Conservation (phyloP, 2,888 invertebrate genomes). For the Parnassius orleans region DNA sequence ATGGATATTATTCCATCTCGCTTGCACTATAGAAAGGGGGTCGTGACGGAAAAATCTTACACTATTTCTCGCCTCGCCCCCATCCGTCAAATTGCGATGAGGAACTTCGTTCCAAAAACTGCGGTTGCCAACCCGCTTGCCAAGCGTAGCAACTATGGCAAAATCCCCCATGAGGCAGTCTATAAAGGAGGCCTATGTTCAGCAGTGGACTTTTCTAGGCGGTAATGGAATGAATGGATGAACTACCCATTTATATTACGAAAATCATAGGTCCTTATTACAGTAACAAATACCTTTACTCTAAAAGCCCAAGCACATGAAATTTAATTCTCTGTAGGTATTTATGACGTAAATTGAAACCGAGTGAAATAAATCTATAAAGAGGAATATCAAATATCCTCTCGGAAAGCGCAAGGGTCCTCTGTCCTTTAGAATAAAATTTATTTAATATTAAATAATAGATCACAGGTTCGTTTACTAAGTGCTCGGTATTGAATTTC, state of each 20-base stretch:
- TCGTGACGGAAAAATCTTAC: no score
- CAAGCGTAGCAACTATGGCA: no score
- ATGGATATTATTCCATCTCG: no score
- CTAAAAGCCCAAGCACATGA: slow-evolving; percentile 30
- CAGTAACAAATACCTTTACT: slow-evolving; percentile 1
- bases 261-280: background rate
- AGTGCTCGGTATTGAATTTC: slow-evolving; percentile 15
- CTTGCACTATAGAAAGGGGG: no score
- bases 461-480: slow-evolving; percentile 20
- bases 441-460: slow-evolving; percentile 16
- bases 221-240: background rate
- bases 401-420: slow-evolving; percentile 23
- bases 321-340: slow-evolving; percentile 45
- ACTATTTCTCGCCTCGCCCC: no score
- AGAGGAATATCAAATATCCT: slow-evolving; percentile 59
- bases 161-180: no score
- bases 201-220: no score
- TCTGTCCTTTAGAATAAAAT: slow-evolving; percentile 26
- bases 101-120: no score
- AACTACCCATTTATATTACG: background rate
- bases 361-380: slow-evolving; percentile 60
- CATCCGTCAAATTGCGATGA: no score
- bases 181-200: no score
- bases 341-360: slow-evolving; percentile 59
- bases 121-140: no score